These are phyloP conservation scores for Manis javanica DNA, from an alignment of 2,797 vertebrate genomes.

Conservation along the genomic window DNA sequence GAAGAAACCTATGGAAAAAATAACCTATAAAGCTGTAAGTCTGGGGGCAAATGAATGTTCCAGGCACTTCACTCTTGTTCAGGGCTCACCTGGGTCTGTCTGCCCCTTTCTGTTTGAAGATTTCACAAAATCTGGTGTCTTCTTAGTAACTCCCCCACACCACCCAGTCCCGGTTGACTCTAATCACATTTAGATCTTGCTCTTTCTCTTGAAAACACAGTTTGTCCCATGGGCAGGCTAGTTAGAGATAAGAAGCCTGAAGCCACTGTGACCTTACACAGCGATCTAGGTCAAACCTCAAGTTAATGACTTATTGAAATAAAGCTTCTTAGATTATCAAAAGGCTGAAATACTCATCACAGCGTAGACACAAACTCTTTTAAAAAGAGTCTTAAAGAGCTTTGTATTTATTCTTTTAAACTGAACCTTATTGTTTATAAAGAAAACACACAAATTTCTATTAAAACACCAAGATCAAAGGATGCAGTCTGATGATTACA, in stretches of 20 bases:
- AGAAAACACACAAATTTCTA: slow-evolving; percentile 31
- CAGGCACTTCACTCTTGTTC: neutral
- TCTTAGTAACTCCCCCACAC: neutral
- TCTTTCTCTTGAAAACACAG: slow-evolving; percentile 9
- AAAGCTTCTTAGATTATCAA: slow-evolving; percentile 59
- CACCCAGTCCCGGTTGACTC: neutral
- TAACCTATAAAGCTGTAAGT: neutral
- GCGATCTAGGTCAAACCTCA: slow-evolving; percentile 31
- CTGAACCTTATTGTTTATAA: slow-evolving; percentile 6
- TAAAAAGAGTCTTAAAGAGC: neutral
- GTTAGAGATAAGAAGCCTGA: slow-evolving; percentile 34
- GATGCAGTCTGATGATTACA: neutral
- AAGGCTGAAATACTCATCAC: slow-evolving; percentile 22
- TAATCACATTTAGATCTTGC: slow-evolving; percentile 2
- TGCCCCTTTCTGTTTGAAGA: neutral
- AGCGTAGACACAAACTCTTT: neutral
- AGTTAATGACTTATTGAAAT: slow-evolving; percentile 56
- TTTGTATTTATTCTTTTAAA: slow-evolving; percentile 38
- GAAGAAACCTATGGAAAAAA: neutral
- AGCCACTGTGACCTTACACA: neutral
- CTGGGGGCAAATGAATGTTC: neutral
- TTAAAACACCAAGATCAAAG: slow-evolving; percentile 51
- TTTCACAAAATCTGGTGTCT: slow-evolving; percentile 30
- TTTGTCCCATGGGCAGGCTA: neutral
- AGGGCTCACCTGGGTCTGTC: neutral